These are phyloP conservation scores for Guaruba guarouba DNA, from an alignment of 2,113 vertebrate genomes.

Conservation along the genomic window DNA sequence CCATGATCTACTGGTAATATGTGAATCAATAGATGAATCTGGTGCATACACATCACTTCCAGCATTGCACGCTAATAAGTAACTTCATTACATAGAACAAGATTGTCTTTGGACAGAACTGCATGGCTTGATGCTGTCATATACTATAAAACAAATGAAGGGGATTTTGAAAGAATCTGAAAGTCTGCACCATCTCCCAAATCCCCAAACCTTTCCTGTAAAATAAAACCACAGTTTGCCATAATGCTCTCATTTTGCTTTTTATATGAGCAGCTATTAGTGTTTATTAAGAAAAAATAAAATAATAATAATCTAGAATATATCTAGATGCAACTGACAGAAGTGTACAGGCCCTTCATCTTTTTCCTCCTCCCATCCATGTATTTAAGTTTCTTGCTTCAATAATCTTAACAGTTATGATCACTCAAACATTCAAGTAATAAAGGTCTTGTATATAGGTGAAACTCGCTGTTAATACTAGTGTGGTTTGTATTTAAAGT, in stretches of 20 bases:
- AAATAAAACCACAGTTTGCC: background rate
- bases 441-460: background rate
- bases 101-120: background rate
- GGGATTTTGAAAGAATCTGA: background rate
- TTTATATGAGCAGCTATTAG: background rate
- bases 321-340: background rate
- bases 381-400: slow-evolving; percentile 3
- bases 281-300: background rate
- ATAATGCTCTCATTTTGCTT: background rate
- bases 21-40: background rate
- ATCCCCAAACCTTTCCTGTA: background rate
- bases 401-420: background rate
- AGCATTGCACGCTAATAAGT: background rate
- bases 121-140: background rate
- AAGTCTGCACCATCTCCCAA: background rate
- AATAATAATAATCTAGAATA: background rate
- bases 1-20: background rate
- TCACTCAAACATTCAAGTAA: background rate
- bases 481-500: background rate
- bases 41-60: background rate
- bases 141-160: background rate
- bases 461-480: background rate
- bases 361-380: background rate
- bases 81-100: background rate
- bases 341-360: background rate